Evolutionary conservation across 2,113 vertebrate species (phyloP).

Genomic region (Glaucomys volans): DNA sequence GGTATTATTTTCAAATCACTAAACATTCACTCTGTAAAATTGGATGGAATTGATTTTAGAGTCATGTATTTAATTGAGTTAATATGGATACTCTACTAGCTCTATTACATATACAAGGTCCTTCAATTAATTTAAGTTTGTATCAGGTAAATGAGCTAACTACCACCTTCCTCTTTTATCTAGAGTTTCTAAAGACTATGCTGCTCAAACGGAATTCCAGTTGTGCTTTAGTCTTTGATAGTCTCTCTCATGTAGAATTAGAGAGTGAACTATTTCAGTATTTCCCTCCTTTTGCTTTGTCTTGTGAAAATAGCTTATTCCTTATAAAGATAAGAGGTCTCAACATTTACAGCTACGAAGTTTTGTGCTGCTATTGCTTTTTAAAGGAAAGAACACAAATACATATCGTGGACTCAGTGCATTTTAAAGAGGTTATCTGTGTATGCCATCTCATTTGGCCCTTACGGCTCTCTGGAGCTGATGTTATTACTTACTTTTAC

Average conservation of each 20-base stretch:
- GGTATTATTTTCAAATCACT: background rate
- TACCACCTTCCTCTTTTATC: background rate
- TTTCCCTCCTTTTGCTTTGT: background rate
- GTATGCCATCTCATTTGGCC: no score
- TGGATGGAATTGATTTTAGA: background rate
- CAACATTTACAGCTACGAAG: background rate
- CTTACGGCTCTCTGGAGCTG: background rate
- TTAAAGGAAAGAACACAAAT: background rate
- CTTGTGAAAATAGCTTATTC: background rate
- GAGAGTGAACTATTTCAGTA: background rate
- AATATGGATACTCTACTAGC: background rate
- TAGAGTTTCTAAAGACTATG: background rate
- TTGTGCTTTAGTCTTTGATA: background rate
- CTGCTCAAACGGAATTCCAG: background rate
- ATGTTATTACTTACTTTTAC: background rate
- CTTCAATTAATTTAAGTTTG: background rate
- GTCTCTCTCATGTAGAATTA: background rate
- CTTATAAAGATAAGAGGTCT: background rate
- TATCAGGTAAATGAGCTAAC: background rate
- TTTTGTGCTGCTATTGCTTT: background rate
- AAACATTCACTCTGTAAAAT: background rate
- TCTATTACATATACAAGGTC: background rate
- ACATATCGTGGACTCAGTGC: background rate
- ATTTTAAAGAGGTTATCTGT: background rate
- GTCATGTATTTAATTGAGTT: background rate